phyloP scores from a whole-genome alignment of 2,797 vertebrate species.

The Tinamus major region DNA sequence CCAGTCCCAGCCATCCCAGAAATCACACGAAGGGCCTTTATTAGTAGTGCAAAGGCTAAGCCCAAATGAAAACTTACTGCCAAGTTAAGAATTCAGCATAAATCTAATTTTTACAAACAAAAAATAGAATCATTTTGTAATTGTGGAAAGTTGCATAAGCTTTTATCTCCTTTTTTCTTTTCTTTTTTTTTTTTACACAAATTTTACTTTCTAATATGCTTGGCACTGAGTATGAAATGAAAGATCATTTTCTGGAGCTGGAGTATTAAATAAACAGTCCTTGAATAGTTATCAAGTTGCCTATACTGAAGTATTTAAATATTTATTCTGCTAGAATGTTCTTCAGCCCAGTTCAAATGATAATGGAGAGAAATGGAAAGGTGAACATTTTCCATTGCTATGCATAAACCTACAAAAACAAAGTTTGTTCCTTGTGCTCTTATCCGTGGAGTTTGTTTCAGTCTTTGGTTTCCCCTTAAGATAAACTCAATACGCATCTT shows the following conservation, averaged over 20 bases:
- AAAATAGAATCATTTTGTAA: background rate
- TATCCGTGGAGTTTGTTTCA: background rate
- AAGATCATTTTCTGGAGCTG: background rate
- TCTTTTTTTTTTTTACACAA: background rate
- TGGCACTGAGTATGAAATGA: background rate
- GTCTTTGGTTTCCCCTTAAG: background rate
- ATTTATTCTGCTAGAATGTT: conserved; percentile 1
- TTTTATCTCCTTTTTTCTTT: background rate
- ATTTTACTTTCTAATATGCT: background rate
- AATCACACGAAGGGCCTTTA: background rate
- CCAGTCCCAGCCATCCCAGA: background rate
- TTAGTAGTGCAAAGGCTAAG: background rate
- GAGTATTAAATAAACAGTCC: background rate
- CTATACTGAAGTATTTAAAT: background rate
- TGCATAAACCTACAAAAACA: background rate
- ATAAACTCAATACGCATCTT: background rate
- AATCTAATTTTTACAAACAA: background rate
- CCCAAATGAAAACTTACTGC: background rate
- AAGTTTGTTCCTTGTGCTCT: background rate
- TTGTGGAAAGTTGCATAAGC: background rate
- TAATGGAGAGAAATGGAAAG: background rate
- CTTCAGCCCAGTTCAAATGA: background rate
- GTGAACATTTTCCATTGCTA: background rate
- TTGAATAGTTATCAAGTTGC: background rate
- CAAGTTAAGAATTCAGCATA: background rate